These are phyloP conservation scores for Metacarcinus magister DNA, from an alignment of 2,888 invertebrate species.

Conservation along the genomic window DNA sequence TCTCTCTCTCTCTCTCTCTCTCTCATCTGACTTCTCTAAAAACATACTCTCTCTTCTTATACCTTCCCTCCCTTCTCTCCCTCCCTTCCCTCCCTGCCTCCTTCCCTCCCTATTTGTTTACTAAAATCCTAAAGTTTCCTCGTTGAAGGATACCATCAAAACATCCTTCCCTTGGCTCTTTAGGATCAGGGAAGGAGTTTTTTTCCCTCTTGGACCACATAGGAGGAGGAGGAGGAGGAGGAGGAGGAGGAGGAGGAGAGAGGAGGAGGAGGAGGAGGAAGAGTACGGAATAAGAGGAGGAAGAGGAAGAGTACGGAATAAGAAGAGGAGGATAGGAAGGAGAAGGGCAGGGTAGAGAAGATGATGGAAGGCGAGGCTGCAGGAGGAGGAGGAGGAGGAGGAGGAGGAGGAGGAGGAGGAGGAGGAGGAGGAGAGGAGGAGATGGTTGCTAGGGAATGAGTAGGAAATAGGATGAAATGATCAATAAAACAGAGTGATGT, in stretches of 20 bases:
- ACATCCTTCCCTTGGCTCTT: not conserved
- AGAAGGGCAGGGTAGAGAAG: not conserved
- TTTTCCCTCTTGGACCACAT: conserved; percentile 1
- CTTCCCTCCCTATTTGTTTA: not conserved
- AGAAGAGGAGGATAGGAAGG: not conserved
- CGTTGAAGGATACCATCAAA: conserved; percentile 46
- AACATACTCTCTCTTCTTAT: not conserved
- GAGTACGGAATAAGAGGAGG: not conserved
- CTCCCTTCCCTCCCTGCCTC: not conserved
- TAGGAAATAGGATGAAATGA: not conserved
- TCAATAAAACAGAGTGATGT: not conserved
- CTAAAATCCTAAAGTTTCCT: conserved; percentile 43
- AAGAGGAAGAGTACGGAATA: not conserved
- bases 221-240: conserved; percentile 44
- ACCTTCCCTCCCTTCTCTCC: not conserved
- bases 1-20: not conserved
- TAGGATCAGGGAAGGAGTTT: not conserved
- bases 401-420: conserved; percentile 54
- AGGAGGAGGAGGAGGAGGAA: conserved; percentile 50
- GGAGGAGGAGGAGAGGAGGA: conserved; percentile 1
- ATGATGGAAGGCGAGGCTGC: not conserved
- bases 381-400: conserved; percentile 6
- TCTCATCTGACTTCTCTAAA: not conserved
- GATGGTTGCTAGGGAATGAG: not conserved
- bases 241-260: conserved; percentile 54